Base-by-base conservation (phyloP, 1,140 invertebrate genomes). In the Cydia pomonella region DNA sequence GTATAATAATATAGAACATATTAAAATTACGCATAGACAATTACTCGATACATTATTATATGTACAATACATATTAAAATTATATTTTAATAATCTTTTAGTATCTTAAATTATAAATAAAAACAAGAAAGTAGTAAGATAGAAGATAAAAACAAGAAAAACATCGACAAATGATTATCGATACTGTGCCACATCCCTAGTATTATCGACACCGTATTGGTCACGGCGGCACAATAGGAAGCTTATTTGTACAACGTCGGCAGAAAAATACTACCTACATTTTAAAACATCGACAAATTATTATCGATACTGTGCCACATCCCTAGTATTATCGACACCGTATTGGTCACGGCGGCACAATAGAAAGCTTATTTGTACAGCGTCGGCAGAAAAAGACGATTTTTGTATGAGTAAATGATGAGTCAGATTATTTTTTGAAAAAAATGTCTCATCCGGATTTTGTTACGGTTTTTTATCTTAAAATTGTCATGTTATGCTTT, bases 151-250 rank as follows among this genome's bases (percentile, higher is more conserved):
- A 29, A 33, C 29, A 33, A 38, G 1, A 10, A 27, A 27, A 38
- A 38, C 33, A 81, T 87, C 82, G 82, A 82, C 76, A 83, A 27
- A 78, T 80, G 71, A 78, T 7, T 53, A 78, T 79, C 81, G 77
- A 82, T 12, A 44, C 62, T 79, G 16, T 75, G 13, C 25, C 77
- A n/a, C 83, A 76, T 81, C 84, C 77, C 82, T 87, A 82, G 75
- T 72, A 84, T 86, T 87, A 91, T 91, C 87, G 84, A 89, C 87
- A 85, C 86, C 84, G 80, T 82, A 83, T 87, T 90, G 84, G 82
- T 85, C 86, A 84, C 85, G 82, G 79, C 81, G 77, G 81, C 84
- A 89, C 89, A 91, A 91, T 86, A 89, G 88, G 88, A 91, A 91
- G 87, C 88, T 89, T 85, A 84, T 87, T 88, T 89, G 83, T 88